Evolutionary conservation across 2,888 invertebrate genomes (phyloP).

Genomic region (Alloscopus bannaensis): DNA sequence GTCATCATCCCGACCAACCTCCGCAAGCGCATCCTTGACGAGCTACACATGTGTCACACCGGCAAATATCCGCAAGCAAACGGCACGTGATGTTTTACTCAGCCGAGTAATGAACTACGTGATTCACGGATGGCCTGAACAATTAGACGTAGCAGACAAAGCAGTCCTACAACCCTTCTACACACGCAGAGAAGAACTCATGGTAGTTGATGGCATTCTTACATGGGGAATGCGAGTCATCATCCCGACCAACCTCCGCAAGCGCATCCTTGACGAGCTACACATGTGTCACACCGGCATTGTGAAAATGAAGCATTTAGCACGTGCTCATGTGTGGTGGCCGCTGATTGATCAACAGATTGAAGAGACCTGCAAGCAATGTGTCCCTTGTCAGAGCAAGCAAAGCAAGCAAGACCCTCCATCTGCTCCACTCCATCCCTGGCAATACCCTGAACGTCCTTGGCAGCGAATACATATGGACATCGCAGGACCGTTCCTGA

Average conservation of each 20-base stretch:
- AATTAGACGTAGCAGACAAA: slow-evolving; percentile 17
- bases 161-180: slow-evolving; percentile 15
- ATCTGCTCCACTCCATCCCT: slow-evolving; percentile 49
- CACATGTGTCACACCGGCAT: slow-evolving; percentile 58
- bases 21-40: slow-evolving; percentile 18
- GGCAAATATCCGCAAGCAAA: slow-evolving; percentile 36
- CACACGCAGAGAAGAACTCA: slow-evolving; percentile 30
- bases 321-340: slow-evolving; percentile 37
- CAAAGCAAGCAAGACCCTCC: slow-evolving; percentile 15
- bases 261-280: slow-evolving; percentile 32
- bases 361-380: slow-evolving; percentile 10
- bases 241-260: slow-evolving; percentile 41
- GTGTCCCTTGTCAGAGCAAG: slow-evolving; percentile 24
- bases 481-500: slow-evolving; percentile 56
- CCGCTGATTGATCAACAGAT: slow-evolving; percentile 55
- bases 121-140: slow-evolving; percentile 23
- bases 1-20: slow-evolving; percentile 55
- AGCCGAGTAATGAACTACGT: background rate
- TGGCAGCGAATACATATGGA: slow-evolving; percentile 56
- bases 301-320: slow-evolving; percentile 54
- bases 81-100: slow-evolving; percentile 9
- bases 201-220: slow-evolving; percentile 43
- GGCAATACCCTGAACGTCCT: slow-evolving; percentile 52
- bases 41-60: slow-evolving; percentile 47
- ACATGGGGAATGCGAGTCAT: slow-evolving; percentile 62